These are phyloP conservation scores for Dipodomys spectabilis DNA, from an alignment of 2,113 vertebrate genomes.

Conservation along the genomic window DNA sequence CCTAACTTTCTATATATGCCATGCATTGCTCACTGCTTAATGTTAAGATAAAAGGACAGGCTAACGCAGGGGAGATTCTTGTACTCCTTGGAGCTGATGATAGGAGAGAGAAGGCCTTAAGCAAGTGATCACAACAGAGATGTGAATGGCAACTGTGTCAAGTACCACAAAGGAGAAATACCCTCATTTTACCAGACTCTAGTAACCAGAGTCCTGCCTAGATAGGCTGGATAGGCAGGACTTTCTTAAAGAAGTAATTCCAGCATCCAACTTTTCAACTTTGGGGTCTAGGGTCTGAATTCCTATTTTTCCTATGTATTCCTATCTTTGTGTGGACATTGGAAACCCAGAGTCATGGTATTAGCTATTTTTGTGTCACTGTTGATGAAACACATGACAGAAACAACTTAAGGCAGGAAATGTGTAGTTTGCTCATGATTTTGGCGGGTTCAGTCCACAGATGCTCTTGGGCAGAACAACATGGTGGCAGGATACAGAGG, in stretches of 20 bases:
- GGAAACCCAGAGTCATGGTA: not conserved
- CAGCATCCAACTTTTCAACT: not conserved
- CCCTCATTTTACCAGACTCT: not conserved
- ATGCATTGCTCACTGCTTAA: not conserved
- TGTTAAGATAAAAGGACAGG: not conserved
- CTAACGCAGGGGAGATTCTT: slow-evolving; percentile 27
- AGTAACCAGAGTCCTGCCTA: not conserved
- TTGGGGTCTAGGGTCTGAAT: not conserved
- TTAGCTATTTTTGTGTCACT: not conserved
- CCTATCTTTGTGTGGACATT: not conserved
- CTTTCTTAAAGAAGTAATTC: not conserved
- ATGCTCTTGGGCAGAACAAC: not conserved
- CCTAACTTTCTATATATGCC: not conserved
- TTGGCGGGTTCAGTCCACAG: too few relatives aligned
- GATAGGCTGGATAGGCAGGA: not conserved
- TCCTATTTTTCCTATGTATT: too few relatives aligned
- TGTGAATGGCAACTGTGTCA: not conserved
- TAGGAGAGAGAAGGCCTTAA: not conserved
- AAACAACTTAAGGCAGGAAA: not conserved
- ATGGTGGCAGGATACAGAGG: too few relatives aligned
- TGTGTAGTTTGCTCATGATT: not conserved
- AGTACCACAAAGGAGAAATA: not conserved
- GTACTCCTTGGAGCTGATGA: not conserved
- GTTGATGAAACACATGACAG: not conserved
- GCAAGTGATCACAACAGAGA: not conserved